A percentile compares a stretch with the other conserved stretches of the same genome.
These are phyloP conservation scores for Hyposoter didymator DNA, from an alignment of 2,888 invertebrate species.

Conservation along the genomic window DNA sequence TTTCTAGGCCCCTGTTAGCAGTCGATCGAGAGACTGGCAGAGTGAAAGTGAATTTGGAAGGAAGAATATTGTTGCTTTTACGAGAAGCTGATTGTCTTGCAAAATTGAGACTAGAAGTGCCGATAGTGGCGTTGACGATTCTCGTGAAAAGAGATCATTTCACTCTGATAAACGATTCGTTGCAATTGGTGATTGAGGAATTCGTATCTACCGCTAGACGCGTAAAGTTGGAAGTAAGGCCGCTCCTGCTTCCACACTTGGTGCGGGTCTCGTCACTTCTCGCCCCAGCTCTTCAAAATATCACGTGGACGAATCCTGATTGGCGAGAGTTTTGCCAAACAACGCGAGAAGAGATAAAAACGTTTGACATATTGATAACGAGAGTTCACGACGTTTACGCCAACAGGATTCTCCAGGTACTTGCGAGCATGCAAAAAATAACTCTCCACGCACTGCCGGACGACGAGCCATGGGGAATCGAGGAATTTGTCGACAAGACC, in stretches of 20 bases:
- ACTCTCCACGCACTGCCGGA: conserved; percentile 92
- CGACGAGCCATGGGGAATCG: conserved; percentile 94
- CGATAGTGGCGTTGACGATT: conserved; percentile 92
- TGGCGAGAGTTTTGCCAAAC: conserved; percentile 92
- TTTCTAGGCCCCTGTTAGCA: conserved; percentile 86
- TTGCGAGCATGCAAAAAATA: conserved; percentile 95
- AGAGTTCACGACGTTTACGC: conserved; percentile 96
- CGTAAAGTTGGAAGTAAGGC: conserved; percentile 95
- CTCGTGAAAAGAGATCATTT: conserved; percentile 92
- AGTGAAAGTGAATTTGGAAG: conserved; percentile 91
- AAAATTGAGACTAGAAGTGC: conserved; percentile 92
- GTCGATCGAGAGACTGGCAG: conserved; percentile 88
- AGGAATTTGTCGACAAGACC: conserved; percentile 93
- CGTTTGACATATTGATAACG: conserved; percentile 91
- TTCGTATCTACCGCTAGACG: conserved; percentile 90
- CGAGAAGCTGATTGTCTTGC: conserved; percentile 94
- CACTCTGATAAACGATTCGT: conserved; percentile 90
- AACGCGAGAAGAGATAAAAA: conserved; percentile 91
- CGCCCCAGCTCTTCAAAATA: conserved; percentile 91
- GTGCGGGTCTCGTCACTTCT: conserved; percentile 93
- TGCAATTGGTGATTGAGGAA: conserved; percentile 92
- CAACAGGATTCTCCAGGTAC: conserved; percentile 94
- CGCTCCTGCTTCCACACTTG: conserved; percentile 94
- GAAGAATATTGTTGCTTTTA: conserved; percentile 90
- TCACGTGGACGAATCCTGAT: conserved; percentile 95